phyloP scores from a whole-genome alignment of 1,140 invertebrate species.

The Zophobas morio region DNA sequence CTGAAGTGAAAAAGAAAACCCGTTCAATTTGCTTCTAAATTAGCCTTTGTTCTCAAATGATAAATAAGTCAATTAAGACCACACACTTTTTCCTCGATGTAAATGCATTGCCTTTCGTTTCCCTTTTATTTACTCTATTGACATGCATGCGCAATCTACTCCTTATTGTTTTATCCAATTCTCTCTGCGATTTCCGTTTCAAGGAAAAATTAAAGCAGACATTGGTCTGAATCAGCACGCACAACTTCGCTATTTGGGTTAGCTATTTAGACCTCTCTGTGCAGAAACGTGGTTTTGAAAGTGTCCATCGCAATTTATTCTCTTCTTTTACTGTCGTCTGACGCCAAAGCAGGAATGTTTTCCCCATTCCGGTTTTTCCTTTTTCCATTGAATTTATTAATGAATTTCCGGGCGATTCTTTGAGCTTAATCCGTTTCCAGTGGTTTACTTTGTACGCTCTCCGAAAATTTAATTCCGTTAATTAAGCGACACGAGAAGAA shows the following conservation, averaged over 20 bases:
- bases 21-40: constrained; percentile 30
- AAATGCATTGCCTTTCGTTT: background rate
- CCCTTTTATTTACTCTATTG: background rate
- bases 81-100: constrained; percentile 8
- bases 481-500: too few relatives aligned
- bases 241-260: background rate
- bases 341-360: background rate
- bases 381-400: constrained; percentile 8
- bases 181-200: background rate
- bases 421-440: background rate
- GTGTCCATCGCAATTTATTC: background rate
- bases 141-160: background rate
- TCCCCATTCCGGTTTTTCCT: background rate
- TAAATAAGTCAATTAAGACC: constrained; percentile 19
- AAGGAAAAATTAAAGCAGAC: constrained; percentile 2
- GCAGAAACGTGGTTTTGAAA: background rate
- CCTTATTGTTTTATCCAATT: background rate
- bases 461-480: too few relatives aligned
- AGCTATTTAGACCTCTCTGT: background rate
- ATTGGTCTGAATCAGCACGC: background rate
- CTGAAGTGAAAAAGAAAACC: constrained; percentile 1
- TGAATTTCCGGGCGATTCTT: background rate
- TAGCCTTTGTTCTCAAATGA: constrained; percentile 17
- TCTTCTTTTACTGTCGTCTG: background rate
- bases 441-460: background rate